These are phyloP conservation scores for Sceloporus tristichus DNA, from an alignment of 2,113 vertebrate genomes.

Conservation along the genomic window DNA sequence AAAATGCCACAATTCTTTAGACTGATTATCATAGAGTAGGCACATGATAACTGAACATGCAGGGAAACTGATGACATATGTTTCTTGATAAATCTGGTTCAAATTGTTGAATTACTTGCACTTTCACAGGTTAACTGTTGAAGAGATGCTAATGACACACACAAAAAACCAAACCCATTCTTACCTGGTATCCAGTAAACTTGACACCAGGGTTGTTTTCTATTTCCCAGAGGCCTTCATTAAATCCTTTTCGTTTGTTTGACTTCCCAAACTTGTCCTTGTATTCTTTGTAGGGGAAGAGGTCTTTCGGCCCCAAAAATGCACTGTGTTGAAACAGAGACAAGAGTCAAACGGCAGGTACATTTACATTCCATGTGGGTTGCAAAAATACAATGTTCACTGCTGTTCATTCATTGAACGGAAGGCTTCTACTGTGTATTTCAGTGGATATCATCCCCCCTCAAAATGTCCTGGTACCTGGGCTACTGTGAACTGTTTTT, in stretches of 20 bases:
- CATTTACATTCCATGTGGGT: neutral
- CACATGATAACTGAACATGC: neutral
- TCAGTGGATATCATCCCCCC: neutral
- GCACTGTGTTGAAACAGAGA: slow-evolving; percentile 82
- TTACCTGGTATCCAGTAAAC: slow-evolving; percentile 96
- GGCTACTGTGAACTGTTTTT: neutral
- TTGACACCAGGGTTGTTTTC: slow-evolving; percentile 98
- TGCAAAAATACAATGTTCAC: neutral
- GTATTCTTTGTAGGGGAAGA: slow-evolving; percentile 97
- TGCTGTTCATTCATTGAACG: neutral
- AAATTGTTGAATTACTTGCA: neutral
- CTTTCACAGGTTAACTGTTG: neutral
- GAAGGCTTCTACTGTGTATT: neutral
- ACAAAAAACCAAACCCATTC: slow-evolving; percentile 40
- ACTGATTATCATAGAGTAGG: neutral
- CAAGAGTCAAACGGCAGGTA: slow-evolving; percentile 35
- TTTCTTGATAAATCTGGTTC: slow-evolving; percentile 26
- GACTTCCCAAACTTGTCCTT: slow-evolving; percentile 99
- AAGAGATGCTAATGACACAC: slow-evolving; percentile 32
- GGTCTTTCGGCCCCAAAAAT: slow-evolving; percentile 95
- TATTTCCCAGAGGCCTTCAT: slow-evolving; percentile 98
- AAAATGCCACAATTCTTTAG: neutral
- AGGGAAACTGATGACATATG: neutral
- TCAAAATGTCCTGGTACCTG: neutral
- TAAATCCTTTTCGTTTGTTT: slow-evolving; percentile 99